Percentiles rank a stretch among this genome's conserved stretches.
Evolutionary conservation across 2,888 invertebrate species (phyloP).

Genomic region (Geophilus truncorum): DNA sequence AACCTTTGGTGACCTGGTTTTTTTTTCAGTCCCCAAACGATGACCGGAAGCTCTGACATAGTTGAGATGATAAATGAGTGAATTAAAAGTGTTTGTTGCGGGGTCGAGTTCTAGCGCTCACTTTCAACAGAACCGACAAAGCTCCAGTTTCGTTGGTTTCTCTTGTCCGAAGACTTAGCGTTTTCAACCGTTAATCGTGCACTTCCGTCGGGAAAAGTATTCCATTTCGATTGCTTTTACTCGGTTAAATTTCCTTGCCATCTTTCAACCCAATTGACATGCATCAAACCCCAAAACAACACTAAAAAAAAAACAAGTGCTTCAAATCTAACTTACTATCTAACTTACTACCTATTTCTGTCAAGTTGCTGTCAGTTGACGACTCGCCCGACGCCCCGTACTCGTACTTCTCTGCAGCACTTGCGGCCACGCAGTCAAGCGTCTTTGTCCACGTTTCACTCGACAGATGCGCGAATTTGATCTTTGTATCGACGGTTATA

Average conservation of each 20-base stretch:
- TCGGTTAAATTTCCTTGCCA: slow-evolving; percentile 66
- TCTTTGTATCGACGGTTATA: slow-evolving; percentile 62
- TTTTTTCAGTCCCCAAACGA: slow-evolving; percentile 64
- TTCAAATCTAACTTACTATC: slow-evolving; percentile 65
- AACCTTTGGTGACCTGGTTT: slow-evolving; percentile 54
- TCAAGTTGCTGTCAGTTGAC: slow-evolving; percentile 74
- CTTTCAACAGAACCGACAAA: slow-evolving; percentile 80
- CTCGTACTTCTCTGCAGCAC: slow-evolving; percentile 61
- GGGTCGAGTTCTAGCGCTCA: slow-evolving; percentile 51
- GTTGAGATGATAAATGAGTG: slow-evolving; percentile 51
- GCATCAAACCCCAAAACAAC: background rate
- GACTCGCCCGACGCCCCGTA: slow-evolving; percentile 78
- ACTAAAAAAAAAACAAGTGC: background rate
- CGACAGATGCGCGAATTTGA: slow-evolving; percentile 70
- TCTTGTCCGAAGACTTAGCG: slow-evolving; percentile 73
- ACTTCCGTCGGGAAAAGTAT: slow-evolving; percentile 68
- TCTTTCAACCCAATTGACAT: slow-evolving; percentile 64
- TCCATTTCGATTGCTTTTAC: slow-evolving; percentile 63
- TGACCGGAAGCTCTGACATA: slow-evolving; percentile 65
- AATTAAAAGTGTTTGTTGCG: too few species aligned
- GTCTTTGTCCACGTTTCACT: slow-evolving; percentile 30
- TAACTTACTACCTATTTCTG: too few species aligned
- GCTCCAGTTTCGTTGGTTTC: slow-evolving; percentile 78
- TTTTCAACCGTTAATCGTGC: slow-evolving; percentile 70
- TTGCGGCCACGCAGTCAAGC: slow-evolving; percentile 31